A percentile compares a stretch with the other conserved stretches of the same genome.
Evolutionary conservation across 2,888 invertebrate species (phyloP).

Genomic region (Timema podura): DNA sequence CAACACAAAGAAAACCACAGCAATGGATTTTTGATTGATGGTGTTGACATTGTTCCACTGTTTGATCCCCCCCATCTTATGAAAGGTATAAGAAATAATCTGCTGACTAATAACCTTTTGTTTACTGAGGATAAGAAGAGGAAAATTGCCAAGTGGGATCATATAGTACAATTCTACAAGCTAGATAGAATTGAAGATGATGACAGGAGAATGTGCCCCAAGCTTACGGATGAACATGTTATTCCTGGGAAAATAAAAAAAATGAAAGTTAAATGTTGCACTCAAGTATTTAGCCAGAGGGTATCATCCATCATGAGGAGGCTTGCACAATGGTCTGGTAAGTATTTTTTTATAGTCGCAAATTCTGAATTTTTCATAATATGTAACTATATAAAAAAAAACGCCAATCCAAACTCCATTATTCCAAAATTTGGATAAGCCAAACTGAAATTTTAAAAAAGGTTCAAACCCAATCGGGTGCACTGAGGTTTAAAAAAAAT

Average conservation of each 20-base stretch:
- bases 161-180: neutral
- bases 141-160: slow-evolving; percentile 1
- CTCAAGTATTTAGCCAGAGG: neutral
- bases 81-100: slow-evolving; percentile 5
- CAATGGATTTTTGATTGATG: neutral
- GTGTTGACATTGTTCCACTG: neutral
- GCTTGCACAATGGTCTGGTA: slow-evolving; percentile 9
- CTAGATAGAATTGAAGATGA: slow-evolving; percentile 4
- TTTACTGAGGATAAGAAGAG: neutral
- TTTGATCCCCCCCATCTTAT: slow-evolving; percentile 2
- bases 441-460: too few species aligned
- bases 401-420: too few species aligned
- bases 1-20: neutral
- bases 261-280: slow-evolving; percentile 1
- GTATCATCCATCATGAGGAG: slow-evolving; percentile 3
- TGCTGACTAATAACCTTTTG: neutral
- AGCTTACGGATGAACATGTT: slow-evolving; percentile 2
- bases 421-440: too few species aligned
- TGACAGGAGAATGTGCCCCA: neutral
- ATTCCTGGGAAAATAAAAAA: slow-evolving; percentile 2
- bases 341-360: neutral
- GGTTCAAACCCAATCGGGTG: too few species aligned
- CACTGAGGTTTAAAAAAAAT: too few species aligned
- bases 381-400: too few species aligned
- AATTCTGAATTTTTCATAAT: too few species aligned